Base-by-base conservation (phyloP, 2,797 vertebrate species). In the Chelonia mydas region DNA sequence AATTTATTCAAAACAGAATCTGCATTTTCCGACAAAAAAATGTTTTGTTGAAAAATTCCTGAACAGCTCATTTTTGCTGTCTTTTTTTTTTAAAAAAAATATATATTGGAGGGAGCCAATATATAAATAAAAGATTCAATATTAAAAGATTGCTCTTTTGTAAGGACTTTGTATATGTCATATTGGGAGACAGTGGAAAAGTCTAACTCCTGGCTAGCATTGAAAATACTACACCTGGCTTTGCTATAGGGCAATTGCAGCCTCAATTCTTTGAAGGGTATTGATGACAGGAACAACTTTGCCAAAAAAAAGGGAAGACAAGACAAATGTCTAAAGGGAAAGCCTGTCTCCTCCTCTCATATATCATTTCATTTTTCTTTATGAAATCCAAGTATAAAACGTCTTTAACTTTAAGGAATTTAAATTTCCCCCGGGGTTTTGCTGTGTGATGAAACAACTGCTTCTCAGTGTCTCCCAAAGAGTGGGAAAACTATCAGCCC, bases 331-430 rank as follows among this genome's bases (percentile, higher is more conserved):
- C 72, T 96, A 91, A 86, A 83, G 86, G 86, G 94, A 96, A 94
- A 96, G 33, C 23, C 91, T 96, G 80, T 90, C 91, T 97, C 92
- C 94, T 95, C 92, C 86, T 31, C 61, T 86, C 92, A 94, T 97
- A 95, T 94, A 97, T 95, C 87, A 90, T 96, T 97, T 97, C 95
- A 96, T 74, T 96, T 95, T 97, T 97, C 95, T 94, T 96, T 96
- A 94, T 81, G 83, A 97, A 98, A 97, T 96, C 81, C 88, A 95
- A 94, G 95, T 96, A 97, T 97, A 98, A 96, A 98, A 83, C 95
- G 84, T 95, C 87, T 96, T 96, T 93, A 97, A 97, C 81, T 94
- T 94, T 85, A 92, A 97, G 95, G 97, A 97, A 98, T 97, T 97
- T 97, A 94, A 77, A 97, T 98, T 96, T 96, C 97, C 97, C 88